These are phyloP conservation scores for Zosterops borbonicus DNA, from an alignment of 2,113 vertebrate genomes.

Conservation along the genomic window DNA sequence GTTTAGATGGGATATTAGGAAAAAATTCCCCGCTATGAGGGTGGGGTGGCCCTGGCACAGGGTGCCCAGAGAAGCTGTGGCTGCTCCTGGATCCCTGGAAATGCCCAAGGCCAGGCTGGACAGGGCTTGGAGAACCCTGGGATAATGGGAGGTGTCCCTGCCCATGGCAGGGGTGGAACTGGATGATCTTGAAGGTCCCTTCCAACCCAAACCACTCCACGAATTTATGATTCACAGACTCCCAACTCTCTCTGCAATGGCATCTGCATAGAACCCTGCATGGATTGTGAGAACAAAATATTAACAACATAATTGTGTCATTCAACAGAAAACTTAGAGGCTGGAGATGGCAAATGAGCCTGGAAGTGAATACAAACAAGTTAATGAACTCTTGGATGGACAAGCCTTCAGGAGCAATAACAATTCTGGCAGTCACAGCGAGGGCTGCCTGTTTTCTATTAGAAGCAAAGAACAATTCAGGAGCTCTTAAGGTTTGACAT, in stretches of 20 bases:
- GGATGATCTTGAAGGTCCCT: background rate
- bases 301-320: background rate
- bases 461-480: background rate
- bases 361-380: background rate
- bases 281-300: background rate
- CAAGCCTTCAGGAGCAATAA: background rate
- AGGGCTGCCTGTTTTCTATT: background rate
- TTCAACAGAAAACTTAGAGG: background rate
- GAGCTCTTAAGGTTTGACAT: constrained; percentile 24
- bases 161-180: too few species aligned
- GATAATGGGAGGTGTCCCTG: rapidly evolving
- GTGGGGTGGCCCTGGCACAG: rapidly evolving
- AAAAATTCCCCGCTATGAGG: rapidly evolving
- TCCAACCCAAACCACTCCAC: background rate
- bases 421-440: background rate
- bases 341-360: background rate
- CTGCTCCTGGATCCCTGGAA: background rate
- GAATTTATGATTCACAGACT: background rate
- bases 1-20: background rate
- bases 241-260: background rate
- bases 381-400: background rate
- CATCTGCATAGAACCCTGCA: rapidly evolving
- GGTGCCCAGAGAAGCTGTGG: background rate
- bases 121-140: rapidly evolving
- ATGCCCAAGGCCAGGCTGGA: rapidly evolving